Base-by-base conservation (phyloP, 2,113 vertebrate genomes). In the Parus major region DNA sequence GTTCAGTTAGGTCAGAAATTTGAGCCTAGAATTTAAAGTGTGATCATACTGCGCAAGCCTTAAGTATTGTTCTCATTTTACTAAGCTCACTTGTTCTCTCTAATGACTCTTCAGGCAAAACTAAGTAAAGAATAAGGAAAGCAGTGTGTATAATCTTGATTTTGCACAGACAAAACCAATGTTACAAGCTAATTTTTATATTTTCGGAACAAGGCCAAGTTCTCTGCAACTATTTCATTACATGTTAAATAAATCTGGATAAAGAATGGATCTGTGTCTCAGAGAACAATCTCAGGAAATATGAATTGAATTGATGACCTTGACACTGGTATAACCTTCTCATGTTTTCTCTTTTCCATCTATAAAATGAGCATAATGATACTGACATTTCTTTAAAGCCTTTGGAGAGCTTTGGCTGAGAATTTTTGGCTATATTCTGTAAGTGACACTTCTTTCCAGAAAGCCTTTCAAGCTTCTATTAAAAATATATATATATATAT, bases 241-340 rank as follows among this genome's bases (percentile, higher is more conserved):
- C 11, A 14, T 27, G 23, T 93, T 93, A 80, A 92, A 80, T 87
- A 79, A 72, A 82, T 88, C 61, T 66, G 63, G 75, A 70, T 93
- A 64, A 94, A 85, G 88, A 90, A 75, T 59, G n/a, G 47, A 68
- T 95, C 84, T 92, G 33, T 77, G 46, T 83, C 79, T 88, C 42
- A 60, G 52, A 6, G 49, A 93, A 86, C 64, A 90, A 63, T 83
- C 47, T 53, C 47, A 83, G 65, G n/a, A 93, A 91, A 92, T 91
- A 65, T 29, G 44, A 75, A 56, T 75, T 75, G 47, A 91, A 82
- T 47, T 86, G 39, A 86, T 92, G 88, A 84, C 69, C 33, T 47
- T 78, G 88, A 71, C 77, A 68, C 31, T 84, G 60, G 29, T 25
- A 60, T 86, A 80, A 60, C 47, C 33, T 82, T 90, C 42, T 50